phyloP scores from a whole-genome alignment of 2,888 invertebrate genomes.

The Halocaridina rubra region DNA sequence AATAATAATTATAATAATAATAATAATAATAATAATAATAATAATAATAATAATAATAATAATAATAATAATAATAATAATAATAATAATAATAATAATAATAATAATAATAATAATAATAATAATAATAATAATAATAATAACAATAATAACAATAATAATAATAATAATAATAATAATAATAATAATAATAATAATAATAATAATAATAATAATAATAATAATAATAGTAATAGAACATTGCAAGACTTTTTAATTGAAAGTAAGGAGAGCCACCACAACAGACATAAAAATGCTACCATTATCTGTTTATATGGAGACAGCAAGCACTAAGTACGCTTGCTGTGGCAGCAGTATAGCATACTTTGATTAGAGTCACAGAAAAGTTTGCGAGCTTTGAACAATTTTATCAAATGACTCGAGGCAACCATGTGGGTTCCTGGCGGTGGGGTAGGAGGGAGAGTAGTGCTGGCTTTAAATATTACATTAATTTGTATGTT shows the following conservation, averaged over 20 bases:
- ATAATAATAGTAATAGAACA: not conserved
- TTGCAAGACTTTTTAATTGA: not conserved
- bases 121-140: not conserved
- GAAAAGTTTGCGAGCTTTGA: too few relatives aligned
- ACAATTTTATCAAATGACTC: too few relatives aligned
- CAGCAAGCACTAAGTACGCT: too few relatives aligned
- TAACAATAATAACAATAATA: not conserved
- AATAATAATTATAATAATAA: constrained; percentile 1
- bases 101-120: not conserved
- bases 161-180: not conserved
- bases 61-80: not conserved
- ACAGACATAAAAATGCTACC: too few relatives aligned
- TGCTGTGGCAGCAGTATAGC: too few relatives aligned
- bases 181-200: not conserved
- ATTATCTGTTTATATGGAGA: too few relatives aligned
- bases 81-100: not conserved
- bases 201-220: not conserved
- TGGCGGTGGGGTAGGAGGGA: too few relatives aligned
- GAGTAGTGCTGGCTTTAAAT: too few relatives aligned
- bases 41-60: not conserved
- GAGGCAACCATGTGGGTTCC: too few relatives aligned
- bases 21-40: constrained; percentile 1
- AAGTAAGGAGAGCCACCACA: too few relatives aligned
- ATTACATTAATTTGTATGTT: too few relatives aligned
- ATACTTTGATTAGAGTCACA: too few relatives aligned